Conservation (phyloP, 2,888 invertebrate species). For the Apotomis capreana region DNA sequence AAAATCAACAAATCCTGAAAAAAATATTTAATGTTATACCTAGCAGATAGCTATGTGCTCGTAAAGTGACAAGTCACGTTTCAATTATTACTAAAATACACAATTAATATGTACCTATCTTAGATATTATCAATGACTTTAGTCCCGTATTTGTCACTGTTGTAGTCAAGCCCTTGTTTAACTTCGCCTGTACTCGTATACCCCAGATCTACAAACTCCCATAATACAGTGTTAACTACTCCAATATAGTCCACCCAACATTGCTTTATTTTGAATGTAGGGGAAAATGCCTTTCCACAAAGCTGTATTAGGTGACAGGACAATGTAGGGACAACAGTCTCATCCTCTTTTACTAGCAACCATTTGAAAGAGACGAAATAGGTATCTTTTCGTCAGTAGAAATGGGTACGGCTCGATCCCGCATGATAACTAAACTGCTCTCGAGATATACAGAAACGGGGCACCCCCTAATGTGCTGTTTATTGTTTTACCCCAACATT, state of each 20-base stretch:
- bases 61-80: no score
- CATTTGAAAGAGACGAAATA: conserved; percentile 5
- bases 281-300: neutral
- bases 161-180: no score
- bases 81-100: no score
- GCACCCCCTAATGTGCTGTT: conserved; percentile 54
- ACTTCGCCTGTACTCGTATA: neutral
- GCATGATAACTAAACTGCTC: conserved; percentile 55
- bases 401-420: conserved; percentile 49
- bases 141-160: no score
- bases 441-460: conserved; percentile 46
- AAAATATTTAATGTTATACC: no score
- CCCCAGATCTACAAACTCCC: neutral
- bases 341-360: neutral
- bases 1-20: no score
- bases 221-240: neutral
- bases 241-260: neutral
- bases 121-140: no score
- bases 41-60: no score
- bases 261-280: neutral
- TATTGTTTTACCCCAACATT: conserved; percentile 49
- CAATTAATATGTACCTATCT: no score
- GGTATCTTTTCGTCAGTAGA: neutral
- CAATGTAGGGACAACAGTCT: neutral
- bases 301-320: neutral